These are phyloP conservation scores for Adrianichthys oophorus DNA, from an alignment of 2,797 vertebrate species.

Conservation along the genomic window DNA sequence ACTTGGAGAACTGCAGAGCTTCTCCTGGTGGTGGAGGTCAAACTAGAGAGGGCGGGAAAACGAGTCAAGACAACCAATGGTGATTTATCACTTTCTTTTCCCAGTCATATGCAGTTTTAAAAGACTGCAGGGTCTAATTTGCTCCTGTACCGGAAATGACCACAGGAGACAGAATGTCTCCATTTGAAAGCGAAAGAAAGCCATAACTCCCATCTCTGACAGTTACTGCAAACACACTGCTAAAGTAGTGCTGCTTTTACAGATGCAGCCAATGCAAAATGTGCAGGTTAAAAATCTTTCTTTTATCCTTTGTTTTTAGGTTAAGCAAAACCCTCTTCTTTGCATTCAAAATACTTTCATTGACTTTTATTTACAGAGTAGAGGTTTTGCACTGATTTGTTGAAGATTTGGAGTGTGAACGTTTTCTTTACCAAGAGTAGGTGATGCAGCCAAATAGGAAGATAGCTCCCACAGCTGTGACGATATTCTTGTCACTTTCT, in stretches of 20 bases:
- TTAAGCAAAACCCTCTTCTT: neutral
- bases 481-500: slow-evolving; percentile 86
- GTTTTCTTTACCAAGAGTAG: slow-evolving; percentile 90
- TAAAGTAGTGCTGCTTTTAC: slow-evolving; percentile 3
- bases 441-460: slow-evolving; percentile 90
- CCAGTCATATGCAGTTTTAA: slow-evolving; percentile 48
- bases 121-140: slow-evolving; percentile 34
- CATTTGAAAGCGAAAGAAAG: slow-evolving; percentile 28
- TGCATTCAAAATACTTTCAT: neutral
- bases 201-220: slow-evolving; percentile 23
- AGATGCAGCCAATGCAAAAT: slow-evolving; percentile 44
- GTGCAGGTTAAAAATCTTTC: slow-evolving; percentile 13
- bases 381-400: neutral
- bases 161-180: slow-evolving; percentile 65
- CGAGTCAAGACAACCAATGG: slow-evolving; percentile 20
- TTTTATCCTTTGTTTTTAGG: no score
- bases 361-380: neutral
- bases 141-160: slow-evolving; percentile 34
- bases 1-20: slow-evolving; percentile 90
- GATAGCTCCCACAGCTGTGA: slow-evolving; percentile 82
- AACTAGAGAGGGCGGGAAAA: slow-evolving; percentile 69
- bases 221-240: neutral
- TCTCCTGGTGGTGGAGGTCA: slow-evolving; percentile 92
- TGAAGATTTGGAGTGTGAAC: slow-evolving; percentile 2
- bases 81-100: slow-evolving; percentile 31